phyloP scores from a whole-genome alignment of 2,888 invertebrate species.

The Calameuta pallipes region DNA sequence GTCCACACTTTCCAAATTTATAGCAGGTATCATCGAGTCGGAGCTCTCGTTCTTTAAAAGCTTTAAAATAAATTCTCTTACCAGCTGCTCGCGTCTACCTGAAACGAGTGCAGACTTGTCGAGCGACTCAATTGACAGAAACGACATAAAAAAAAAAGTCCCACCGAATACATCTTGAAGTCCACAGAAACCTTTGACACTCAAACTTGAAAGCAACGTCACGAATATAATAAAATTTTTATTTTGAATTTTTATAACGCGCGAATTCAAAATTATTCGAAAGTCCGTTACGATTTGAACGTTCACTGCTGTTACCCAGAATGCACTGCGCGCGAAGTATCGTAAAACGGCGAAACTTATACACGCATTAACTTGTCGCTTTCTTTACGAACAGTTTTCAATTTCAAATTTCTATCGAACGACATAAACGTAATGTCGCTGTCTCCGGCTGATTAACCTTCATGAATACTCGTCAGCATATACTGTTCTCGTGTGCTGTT shows the following conservation, averaged over 20 bases:
- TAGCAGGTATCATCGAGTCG: background rate
- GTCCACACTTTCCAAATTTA: conserved; percentile 9
- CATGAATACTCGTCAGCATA: background rate
- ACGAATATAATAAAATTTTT: background rate
- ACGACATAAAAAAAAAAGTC: background rate
- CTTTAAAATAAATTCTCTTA: background rate
- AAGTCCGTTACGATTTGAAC: background rate
- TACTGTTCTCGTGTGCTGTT: background rate
- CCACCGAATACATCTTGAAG: background rate
- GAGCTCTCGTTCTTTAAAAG: background rate
- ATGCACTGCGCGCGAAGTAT: background rate
- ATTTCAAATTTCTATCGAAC: background rate
- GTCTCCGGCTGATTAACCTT: background rate
- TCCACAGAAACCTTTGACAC: background rate
- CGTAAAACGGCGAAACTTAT: background rate
- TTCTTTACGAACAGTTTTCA: background rate
- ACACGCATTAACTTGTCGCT: no score
- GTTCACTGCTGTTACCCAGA: background rate
- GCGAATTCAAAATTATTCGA: background rate
- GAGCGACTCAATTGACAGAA: background rate
- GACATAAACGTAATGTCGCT: background rate
- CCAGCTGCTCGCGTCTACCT: background rate
- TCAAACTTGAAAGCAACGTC: background rate
- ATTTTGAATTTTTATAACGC: no score
- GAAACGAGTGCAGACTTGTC: background rate